Evolutionary conservation across 2,113 vertebrate species (phyloP).

Genomic region (Forbesichthys agassizii): DNA sequence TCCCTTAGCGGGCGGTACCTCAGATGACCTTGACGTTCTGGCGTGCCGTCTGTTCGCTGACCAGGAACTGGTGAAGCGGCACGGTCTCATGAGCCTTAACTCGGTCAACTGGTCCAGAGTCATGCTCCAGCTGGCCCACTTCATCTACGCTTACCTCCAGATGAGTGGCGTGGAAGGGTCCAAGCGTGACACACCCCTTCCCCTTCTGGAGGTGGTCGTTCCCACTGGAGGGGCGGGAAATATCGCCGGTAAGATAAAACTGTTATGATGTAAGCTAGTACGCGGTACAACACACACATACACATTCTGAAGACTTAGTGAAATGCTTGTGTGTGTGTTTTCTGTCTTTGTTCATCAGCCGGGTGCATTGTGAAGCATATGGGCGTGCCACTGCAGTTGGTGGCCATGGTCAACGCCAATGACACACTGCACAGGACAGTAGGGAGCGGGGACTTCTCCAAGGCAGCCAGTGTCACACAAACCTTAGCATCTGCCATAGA

Average conservation of each 20-base stretch:
- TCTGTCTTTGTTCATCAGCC: constrained; percentile 34
- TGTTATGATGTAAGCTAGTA: neutral
- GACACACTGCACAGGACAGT: constrained; percentile 85
- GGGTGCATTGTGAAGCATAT: constrained; percentile 57
- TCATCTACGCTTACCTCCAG: constrained; percentile 87
- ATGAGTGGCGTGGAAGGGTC: constrained; percentile 81
- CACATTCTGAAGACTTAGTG: neutral
- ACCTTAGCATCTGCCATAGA: constrained; percentile 92
- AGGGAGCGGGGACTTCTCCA: constrained; percentile 85
- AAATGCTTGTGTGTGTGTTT: neutral
- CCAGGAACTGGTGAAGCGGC: constrained; percentile 72
- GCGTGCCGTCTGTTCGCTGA: constrained; percentile 85
- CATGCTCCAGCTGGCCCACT: constrained; percentile 88
- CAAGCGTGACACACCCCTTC: constrained; percentile 53
- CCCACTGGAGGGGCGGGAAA: constrained; percentile 92
- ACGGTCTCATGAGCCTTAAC: constrained; percentile 89
- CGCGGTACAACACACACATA: neutral
- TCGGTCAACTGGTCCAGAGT: constrained; percentile 91
- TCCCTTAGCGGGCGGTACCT: constrained; percentile 84
- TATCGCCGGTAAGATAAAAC: constrained; percentile 75
- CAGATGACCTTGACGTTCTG: constrained; percentile 85
- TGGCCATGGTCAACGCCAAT: constrained; percentile 86
- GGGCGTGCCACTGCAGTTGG: constrained; percentile 80
- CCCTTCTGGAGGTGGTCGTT: constrained; percentile 87
- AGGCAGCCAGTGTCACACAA: constrained; percentile 67